Percentiles rank a stretch among this genome's conserved stretches.
Conservation (phyloP, 2,797 vertebrate species). For the Phrynocephalus forsythii region DNA sequence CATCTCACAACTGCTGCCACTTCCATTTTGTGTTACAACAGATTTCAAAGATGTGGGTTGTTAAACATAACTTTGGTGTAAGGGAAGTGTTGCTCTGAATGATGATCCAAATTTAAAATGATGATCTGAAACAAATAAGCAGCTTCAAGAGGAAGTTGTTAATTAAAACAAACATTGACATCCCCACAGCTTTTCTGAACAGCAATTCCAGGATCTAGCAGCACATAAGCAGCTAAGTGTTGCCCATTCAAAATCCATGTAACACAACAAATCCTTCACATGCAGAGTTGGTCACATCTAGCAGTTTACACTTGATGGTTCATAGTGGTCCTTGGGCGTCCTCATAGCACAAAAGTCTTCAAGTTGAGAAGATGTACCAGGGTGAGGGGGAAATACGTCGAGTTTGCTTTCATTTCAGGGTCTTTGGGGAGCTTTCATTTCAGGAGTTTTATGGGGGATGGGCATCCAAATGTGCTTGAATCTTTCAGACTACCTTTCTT, state of each 20-base stretch:
- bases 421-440: too few relatives aligned
- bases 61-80: background rate
- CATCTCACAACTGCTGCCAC: background rate
- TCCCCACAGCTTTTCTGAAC: background rate
- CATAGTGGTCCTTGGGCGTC: too few relatives aligned
- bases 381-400: too few relatives aligned
- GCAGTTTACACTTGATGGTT: background rate
- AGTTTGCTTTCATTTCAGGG: too few relatives aligned
- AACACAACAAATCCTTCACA: background rate
- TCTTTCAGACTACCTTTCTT: too few relatives aligned
- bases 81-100: background rate
- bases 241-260: background rate
- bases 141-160: background rate
- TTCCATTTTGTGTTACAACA: background rate
- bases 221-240: background rate
- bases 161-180: slow-evolving; percentile 7
- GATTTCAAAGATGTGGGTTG: slow-evolving; percentile 12
- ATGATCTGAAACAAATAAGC: slow-evolving; percentile 3
- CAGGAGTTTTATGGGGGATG: too few relatives aligned
- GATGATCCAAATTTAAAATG: slow-evolving; percentile 19
- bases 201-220: background rate
- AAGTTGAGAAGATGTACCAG: too few relatives aligned
- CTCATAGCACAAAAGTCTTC: background rate
- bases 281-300: background rate
- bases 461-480: too few relatives aligned